phyloP scores from a whole-genome alignment of 2,888 invertebrate species.

The Drosophila gaucha region DNA sequence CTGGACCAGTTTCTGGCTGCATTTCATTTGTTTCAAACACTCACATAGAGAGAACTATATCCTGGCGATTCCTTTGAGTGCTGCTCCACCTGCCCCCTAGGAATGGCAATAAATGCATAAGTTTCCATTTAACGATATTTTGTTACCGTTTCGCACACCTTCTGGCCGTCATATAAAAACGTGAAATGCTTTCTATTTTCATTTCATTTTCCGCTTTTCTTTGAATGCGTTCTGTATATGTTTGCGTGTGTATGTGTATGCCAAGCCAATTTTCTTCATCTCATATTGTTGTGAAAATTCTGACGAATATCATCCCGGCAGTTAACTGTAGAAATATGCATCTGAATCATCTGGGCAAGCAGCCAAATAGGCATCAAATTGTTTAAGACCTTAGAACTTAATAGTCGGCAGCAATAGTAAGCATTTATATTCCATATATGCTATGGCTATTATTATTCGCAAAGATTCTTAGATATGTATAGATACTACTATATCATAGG shows the following conservation, averaged over 20 bases:
- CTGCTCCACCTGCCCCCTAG: constrained; percentile 18
- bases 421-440: background rate
- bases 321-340: background rate
- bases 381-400: background rate
- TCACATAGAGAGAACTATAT: constrained; percentile 26
- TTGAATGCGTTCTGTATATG: background rate
- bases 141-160: constrained; percentile 68
- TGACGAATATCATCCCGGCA: background rate
- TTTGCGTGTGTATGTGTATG: constrained; percentile 1
- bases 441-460: background rate
- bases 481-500: too few relatives aligned
- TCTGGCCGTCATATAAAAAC: constrained; percentile 43
- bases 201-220: constrained; percentile 36
- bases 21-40: constrained; percentile 52
- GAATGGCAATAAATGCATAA: constrained; percentile 75
- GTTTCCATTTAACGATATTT: constrained; percentile 77
- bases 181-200: constrained; percentile 29
- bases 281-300: constrained; percentile 15
- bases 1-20: constrained; percentile 23
- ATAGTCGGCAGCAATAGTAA: background rate
- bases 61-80: constrained; percentile 40
- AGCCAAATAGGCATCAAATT: background rate
- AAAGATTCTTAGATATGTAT: too few relatives aligned
- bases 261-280: constrained; percentile 26
- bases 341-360: constrained; percentile 2